Conservation (phyloP, 2,888 invertebrate genomes). For the Melinaea marsaeus region DNA sequence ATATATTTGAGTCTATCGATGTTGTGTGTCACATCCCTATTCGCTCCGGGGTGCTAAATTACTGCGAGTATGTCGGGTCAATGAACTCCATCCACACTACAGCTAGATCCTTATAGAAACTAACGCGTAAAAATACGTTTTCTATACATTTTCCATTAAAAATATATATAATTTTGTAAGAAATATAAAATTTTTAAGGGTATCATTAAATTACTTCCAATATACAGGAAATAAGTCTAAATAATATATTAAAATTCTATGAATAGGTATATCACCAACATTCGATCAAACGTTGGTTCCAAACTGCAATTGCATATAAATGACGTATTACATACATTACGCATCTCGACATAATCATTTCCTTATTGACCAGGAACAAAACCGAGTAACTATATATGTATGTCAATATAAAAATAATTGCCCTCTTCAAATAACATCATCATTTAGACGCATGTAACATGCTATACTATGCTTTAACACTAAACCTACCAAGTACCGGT, state of each 20-base stretch:
- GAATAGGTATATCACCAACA: too few species aligned
- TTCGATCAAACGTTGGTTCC: too few species aligned
- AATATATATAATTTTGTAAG: too few species aligned
- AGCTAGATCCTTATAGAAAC: not conserved
- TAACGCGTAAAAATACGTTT: not conserved
- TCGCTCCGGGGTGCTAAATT: conserved; percentile 45
- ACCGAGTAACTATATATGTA: not conserved
- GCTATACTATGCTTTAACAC: too few species aligned
- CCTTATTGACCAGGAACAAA: conserved; percentile 3
- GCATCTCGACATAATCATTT: not conserved
- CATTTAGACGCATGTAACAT: not conserved
- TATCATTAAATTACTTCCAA: too few species aligned
- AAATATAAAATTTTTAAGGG: too few species aligned
- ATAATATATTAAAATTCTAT: too few species aligned
- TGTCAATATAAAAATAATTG: not conserved
- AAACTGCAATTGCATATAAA: not conserved
- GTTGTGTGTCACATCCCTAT: conserved; percentile 36
- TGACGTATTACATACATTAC: not conserved
- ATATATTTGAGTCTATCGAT: conserved; percentile 2
- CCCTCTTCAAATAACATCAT: not conserved
- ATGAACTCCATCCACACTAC: conserved; percentile 34
- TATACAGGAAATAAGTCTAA: too few species aligned
- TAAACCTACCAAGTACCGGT: too few species aligned
- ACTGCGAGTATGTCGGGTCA: conserved; percentile 46
- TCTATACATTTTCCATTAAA: not conserved